Percentiles rank a stretch among this genome's conserved stretches.
phyloP scores from a whole-genome alignment of 2,797 vertebrate genomes.

The Notoglanidium macrostoma region DNA sequence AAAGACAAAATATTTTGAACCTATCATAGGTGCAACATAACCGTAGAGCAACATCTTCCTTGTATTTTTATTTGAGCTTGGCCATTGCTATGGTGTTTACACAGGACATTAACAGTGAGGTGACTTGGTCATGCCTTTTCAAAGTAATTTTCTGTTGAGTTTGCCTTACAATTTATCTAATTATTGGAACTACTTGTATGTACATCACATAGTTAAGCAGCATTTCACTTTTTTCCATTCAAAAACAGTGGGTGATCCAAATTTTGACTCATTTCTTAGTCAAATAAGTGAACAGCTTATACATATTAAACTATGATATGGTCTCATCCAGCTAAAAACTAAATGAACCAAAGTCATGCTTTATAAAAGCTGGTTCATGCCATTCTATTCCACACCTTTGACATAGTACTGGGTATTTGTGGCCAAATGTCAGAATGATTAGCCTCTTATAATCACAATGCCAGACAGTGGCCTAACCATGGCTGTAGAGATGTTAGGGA shows the following conservation, averaged over 20 bases:
- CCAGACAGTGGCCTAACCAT: not conserved
- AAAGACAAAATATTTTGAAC: not conserved
- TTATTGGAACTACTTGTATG: not conserved
- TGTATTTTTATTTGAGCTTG: not conserved
- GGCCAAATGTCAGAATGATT: not conserved
- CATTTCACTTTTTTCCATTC: not conserved
- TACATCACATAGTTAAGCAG: not conserved
- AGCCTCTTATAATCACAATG: not conserved
- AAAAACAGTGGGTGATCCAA: not conserved
- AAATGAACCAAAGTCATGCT: not conserved
- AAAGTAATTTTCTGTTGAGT: not conserved
- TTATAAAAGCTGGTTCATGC: not conserved
- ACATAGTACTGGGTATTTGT: not conserved
- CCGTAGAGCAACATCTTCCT: not conserved
- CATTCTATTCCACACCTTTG: not conserved
- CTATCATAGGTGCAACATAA: constrained; percentile 28
- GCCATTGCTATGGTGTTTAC: not conserved
- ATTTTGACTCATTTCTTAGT: not conserved
- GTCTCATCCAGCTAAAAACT: not conserved
- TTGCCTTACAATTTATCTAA: not conserved
- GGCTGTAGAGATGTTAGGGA: constrained; percentile 45
- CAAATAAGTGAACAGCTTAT: not conserved
- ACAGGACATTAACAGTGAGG: not conserved
- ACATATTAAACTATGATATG: not conserved
- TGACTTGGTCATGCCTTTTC: not conserved